Base-by-base conservation (phyloP, 2,888 invertebrate species). In the Margaritifera margaritifera region DNA sequence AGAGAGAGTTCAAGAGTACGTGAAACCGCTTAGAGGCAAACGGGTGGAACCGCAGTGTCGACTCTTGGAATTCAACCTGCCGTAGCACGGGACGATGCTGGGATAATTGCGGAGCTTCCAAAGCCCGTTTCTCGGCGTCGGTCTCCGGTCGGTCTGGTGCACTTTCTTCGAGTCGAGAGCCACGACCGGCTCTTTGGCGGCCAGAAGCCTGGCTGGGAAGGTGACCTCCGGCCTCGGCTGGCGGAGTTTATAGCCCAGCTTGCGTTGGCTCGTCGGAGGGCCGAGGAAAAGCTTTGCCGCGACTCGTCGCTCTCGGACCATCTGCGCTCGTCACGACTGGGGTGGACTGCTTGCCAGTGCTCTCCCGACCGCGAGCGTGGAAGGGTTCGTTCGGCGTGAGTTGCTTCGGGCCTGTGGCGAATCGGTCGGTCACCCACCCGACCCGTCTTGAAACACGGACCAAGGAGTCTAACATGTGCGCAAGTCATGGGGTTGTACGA, bases 381-480 rank as follows among this genome's bases (percentile, higher is more conserved):
- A 54, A 42, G 62, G 60, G 62, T 54, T 24, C 66, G 65, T 70
- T 61, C 50, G 62, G 68, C 64, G 55, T 62, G 64, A 53, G 62
- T 42, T 62, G 67, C 72, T 31, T 57, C 55, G 64, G 72, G 72
- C 74, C 78, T 61, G 79, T 77, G 75, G 71, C 72, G 68, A 65
- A 65, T 71, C 68, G 74, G 78, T 73, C 74, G 83, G 78, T 65
- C 62, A 63, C 75, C 81, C 78, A 78, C 80, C 81, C 92, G 93
- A 92, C 93, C 93, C 93, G 93, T 93, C 93, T 93, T 93, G 93
- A 93, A 93, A 93, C 93, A 93, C 93, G 93, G 93, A 93, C 93
- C 93, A 93, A 93, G 93, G 92, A 93, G 93, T 93, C 92, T 92
- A 93, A 91, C 93, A 92, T 92, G 92, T 93, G 91, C 92, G 93